Conservation (phyloP, 2,888 invertebrate genomes). For the Leistus spinibarbis region DNA sequence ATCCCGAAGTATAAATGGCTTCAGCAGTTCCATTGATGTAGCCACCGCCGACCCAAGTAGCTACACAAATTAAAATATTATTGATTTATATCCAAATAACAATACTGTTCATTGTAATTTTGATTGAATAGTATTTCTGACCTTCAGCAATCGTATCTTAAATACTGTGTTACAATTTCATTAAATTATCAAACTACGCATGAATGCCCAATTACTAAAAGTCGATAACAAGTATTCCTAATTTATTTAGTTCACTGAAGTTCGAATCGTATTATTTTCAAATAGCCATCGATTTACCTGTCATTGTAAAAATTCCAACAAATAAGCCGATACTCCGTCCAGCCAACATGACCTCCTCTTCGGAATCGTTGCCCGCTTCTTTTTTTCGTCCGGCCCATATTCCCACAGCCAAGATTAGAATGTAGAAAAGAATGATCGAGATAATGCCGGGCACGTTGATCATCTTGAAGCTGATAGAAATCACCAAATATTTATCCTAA, state of each 20-base stretch:
- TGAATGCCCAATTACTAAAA: too few relatives aligned
- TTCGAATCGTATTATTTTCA: too few relatives aligned
- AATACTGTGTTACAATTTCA: too few relatives aligned
- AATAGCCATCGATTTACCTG: constrained; percentile 65
- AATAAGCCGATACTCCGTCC: constrained; percentile 96
- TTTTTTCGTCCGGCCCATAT: constrained; percentile 98
- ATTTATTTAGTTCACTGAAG: too few relatives aligned
- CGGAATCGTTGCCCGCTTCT: constrained; percentile 83
- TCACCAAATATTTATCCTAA: too few relatives aligned
- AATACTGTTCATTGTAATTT: not conserved
- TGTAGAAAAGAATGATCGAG: constrained; percentile 95
- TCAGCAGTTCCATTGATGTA: constrained; percentile 99
- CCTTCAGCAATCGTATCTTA: too few relatives aligned
- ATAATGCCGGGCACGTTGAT: constrained; percentile 91
- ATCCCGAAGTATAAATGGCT: constrained; percentile 89
- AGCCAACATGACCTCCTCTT: constrained; percentile 98
- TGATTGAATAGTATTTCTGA: too few relatives aligned
- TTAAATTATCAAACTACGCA: too few relatives aligned
- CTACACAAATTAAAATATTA: constrained; percentile 57
- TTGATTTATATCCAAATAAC: not conserved
- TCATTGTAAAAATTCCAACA: constrained; percentile 99
- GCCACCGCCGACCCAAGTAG: constrained; percentile 99
- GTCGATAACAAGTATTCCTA: too few relatives aligned
- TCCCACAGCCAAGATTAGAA: constrained; percentile 92
- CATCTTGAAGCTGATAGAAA: constrained; percentile 63